Evolutionary conservation across 2,797 vertebrate genomes (phyloP).

Genomic region (Neopelma chrysocephalum): DNA sequence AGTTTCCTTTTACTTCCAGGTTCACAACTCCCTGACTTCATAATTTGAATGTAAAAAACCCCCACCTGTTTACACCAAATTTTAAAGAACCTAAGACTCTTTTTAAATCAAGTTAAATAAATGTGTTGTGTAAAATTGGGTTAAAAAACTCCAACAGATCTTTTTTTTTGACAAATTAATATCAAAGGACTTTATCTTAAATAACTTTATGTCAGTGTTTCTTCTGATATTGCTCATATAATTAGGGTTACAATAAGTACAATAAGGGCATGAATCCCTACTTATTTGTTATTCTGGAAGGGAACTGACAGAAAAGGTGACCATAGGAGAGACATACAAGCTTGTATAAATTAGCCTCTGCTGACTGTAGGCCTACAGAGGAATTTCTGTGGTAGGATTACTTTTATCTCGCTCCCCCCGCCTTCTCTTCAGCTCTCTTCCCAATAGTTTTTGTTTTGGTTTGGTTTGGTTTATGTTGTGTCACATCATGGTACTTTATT

Average conservation of each 20-base stretch:
- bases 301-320: background rate
- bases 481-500: background rate
- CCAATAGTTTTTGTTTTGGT: background rate
- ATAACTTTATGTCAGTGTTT: background rate
- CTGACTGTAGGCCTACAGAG: background rate
- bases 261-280: background rate
- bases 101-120: background rate
- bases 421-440: background rate
- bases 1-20: background rate
- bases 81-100: background rate
- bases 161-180: background rate
- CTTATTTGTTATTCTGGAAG: background rate
- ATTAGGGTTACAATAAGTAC: background rate
- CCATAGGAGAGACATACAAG: background rate
- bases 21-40: background rate
- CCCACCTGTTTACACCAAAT: background rate
- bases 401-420: background rate
- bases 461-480: background rate
- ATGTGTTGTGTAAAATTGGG: background rate
- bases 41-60: background rate
- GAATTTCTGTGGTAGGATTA: background rate
- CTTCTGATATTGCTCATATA: background rate
- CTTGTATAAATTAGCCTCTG: background rate
- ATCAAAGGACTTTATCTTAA: background rate
- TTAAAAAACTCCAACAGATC: fast-evolving